These are phyloP conservation scores for Drosophila miranda DNA, from an alignment of 1,140 invertebrate species.

Conservation along the genomic window DNA sequence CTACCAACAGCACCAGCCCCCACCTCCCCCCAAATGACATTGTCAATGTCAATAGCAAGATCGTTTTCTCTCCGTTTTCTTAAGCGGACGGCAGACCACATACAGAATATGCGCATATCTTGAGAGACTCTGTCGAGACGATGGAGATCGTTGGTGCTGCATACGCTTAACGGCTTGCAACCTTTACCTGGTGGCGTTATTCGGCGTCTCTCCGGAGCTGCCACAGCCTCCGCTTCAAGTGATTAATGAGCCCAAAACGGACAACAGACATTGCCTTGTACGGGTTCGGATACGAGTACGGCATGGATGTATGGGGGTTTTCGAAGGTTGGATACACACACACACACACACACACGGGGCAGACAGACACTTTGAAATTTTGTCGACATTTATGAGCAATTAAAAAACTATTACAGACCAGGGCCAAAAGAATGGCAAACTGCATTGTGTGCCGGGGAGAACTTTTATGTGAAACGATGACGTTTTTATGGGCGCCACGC, in stretches of 20 bases:
- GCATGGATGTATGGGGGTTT: too few relatives aligned
- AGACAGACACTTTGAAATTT: slow-evolving; percentile 22
- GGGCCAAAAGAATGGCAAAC: slow-evolving; percentile 29
- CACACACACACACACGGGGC: background rate
- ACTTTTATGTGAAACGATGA: slow-evolving; percentile 57
- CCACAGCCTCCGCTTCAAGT: slow-evolving; percentile 31
- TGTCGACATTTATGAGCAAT: slow-evolving; percentile 66
- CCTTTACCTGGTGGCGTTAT: slow-evolving; percentile 58
- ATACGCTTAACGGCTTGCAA: slow-evolving; percentile 67
- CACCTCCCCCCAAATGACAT: slow-evolving; percentile 43
- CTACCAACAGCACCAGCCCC: background rate
- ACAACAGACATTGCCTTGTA: slow-evolving; percentile 50
- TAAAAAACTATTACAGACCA: slow-evolving; percentile 67
- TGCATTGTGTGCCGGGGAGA: slow-evolving; percentile 45
- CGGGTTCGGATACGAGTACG: slow-evolving; percentile 4
- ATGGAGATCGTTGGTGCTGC: slow-evolving; percentile 46
- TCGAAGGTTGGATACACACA: background rate
- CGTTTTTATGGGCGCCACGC: slow-evolving; percentile 70
- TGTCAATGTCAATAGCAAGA: slow-evolving; percentile 75
- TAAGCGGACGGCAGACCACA: background rate
- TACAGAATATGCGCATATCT: slow-evolving; percentile 67
- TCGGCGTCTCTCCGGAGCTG: background rate
- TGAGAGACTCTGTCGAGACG: slow-evolving; percentile 36
- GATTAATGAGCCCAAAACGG: slow-evolving; percentile 57
- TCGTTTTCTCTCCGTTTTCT: slow-evolving; percentile 26